Conservation (phyloP, 2,888 invertebrate species). For the Macrophya annulata region DNA sequence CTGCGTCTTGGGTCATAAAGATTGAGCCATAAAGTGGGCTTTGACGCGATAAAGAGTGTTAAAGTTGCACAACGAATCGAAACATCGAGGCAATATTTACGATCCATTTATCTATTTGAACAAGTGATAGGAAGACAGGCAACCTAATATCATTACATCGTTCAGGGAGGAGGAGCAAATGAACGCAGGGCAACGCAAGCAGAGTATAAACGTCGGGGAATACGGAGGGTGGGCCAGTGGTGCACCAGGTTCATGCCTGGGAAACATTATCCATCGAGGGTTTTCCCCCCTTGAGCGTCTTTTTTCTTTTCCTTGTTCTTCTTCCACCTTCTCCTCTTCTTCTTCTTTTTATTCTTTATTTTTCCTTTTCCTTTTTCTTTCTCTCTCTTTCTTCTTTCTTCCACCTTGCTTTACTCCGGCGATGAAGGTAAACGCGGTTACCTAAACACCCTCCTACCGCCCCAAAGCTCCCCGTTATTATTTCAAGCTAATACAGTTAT, state of each 20-base stretch:
- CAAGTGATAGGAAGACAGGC: slow-evolving; percentile 57
- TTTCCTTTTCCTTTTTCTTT: neutral
- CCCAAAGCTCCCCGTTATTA: slow-evolving; percentile 54
- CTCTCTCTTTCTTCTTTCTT: neutral
- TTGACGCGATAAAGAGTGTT: slow-evolving; percentile 49
- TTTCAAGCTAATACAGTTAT: slow-evolving; percentile 57
- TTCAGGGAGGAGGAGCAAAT: slow-evolving; percentile 61
- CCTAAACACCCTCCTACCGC: slow-evolving; percentile 42
- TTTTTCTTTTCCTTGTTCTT: neutral
- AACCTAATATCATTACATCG: slow-evolving; percentile 71
- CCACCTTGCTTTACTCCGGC: neutral
- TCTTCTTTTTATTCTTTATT: neutral
- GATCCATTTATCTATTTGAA: slow-evolving; percentile 52
- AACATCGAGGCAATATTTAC: slow-evolving; percentile 28
- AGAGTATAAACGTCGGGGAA: slow-evolving; percentile 66
- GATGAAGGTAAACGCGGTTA: slow-evolving; percentile 52
- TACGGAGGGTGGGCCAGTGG: slow-evolving; percentile 34
- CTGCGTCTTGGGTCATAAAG: slow-evolving; percentile 39
- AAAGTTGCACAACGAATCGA: slow-evolving; percentile 45
- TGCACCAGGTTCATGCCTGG: slow-evolving; percentile 48
- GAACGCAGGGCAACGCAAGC: slow-evolving; percentile 62
- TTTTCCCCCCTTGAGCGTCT: slow-evolving; percentile 10
- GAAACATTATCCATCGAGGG: slow-evolving; percentile 54
- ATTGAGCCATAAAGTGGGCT: slow-evolving; percentile 48
- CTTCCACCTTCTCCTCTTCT: neutral